Evolutionary conservation across 2,797 vertebrate genomes (phyloP).

Genomic region (Galagoides demidoff): DNA sequence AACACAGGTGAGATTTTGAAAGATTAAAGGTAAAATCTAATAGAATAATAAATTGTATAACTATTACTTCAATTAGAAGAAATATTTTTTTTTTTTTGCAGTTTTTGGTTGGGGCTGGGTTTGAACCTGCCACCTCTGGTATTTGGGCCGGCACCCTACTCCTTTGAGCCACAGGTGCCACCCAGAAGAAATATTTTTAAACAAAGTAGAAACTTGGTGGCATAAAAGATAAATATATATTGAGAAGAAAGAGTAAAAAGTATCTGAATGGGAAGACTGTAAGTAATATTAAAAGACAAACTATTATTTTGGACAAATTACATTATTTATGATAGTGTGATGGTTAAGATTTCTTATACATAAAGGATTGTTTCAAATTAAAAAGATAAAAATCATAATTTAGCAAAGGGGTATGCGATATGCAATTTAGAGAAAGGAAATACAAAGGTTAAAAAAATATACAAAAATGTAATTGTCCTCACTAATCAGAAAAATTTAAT

Average conservation of each 20-base stretch:
- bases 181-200: neutral
- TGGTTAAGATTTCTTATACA: neutral
- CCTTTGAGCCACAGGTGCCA: no score
- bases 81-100: neutral
- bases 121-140: no score
- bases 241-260: neutral
- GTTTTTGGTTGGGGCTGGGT: no score
- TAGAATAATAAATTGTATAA: neutral
- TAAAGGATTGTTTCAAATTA: neutral
- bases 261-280: neutral
- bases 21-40: neutral
- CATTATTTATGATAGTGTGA: neutral
- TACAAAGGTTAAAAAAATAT: neutral
- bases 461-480: neutral
- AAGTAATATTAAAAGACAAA: neutral
- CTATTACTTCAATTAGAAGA: neutral
- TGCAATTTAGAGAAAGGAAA: neutral
- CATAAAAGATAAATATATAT: neutral
- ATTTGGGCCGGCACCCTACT: no score
- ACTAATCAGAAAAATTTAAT: neutral
- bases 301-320: neutral
- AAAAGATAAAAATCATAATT: slow-evolving; percentile 1
- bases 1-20: neutral
- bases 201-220: neutral
- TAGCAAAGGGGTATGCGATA: neutral